Evolutionary conservation across 2,888 invertebrate genomes (phyloP).

Genomic region (Cistogaster globosa): DNA sequence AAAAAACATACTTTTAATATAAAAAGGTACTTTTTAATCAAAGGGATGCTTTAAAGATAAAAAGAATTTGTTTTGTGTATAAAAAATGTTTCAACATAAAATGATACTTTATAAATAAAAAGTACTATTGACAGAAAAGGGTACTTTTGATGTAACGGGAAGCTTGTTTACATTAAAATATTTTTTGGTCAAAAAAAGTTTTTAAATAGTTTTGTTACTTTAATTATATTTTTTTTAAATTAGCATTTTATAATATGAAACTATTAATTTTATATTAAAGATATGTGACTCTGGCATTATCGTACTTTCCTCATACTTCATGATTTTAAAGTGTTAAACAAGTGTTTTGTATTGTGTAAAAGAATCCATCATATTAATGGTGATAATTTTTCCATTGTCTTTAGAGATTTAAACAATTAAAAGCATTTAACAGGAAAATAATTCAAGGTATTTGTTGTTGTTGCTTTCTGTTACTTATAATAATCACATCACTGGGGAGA

Average conservation of each 20-base stretch:
- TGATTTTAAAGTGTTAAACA: no score
- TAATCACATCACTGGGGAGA: constrained; percentile 52
- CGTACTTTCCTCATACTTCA: no score
- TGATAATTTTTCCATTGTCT: constrained; percentile 55
- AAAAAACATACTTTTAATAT: not conserved
- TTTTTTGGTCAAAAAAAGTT: no score
- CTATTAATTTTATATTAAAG: no score
- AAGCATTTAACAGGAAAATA: constrained; percentile 58
- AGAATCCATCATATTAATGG: constrained; percentile 24
- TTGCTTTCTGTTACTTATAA: not conserved
- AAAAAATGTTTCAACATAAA: not conserved
- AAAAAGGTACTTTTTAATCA: not conserved
- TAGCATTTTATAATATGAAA: no score
- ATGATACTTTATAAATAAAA: not conserved
- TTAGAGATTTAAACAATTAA: constrained; percentile 56
- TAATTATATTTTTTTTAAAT: no score
- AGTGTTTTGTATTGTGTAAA: constrained; percentile 2
- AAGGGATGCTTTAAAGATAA: not conserved
- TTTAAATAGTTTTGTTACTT: no score
- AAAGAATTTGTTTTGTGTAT: no score
- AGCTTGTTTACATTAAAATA: no score
- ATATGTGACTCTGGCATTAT: no score
- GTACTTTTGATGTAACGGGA: not conserved
- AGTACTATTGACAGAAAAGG: not conserved
- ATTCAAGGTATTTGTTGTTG: constrained; percentile 34